Evolutionary conservation across 2,888 invertebrate species (phyloP).

Genomic region (Dinocampus coccinellae): DNA sequence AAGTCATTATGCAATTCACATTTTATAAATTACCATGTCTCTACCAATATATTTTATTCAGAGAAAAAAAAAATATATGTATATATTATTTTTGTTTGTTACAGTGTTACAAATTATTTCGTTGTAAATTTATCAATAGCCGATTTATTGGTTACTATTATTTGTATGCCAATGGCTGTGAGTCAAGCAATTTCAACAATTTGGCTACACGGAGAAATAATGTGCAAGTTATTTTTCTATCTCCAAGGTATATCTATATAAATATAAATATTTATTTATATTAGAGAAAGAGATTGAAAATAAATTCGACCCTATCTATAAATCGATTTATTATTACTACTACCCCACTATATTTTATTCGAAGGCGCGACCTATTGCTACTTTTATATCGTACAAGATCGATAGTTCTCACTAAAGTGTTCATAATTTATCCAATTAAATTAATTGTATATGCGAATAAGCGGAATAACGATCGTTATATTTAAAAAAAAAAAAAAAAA

Average conservation of each 20-base stretch:
- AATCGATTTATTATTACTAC: not conserved
- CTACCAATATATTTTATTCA: not conserved
- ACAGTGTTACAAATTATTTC: constrained; percentile 83
- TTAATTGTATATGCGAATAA: constrained; percentile 5
- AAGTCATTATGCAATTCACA: not conserved
- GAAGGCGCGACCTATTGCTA: not conserved
- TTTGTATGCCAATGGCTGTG: constrained; percentile 83
- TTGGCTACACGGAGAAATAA: constrained; percentile 80
- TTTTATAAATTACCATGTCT: not conserved
- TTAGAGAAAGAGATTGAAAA: not conserved
- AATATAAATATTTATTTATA: not conserved
- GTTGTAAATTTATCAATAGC: constrained; percentile 82
- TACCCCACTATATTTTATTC: not conserved
- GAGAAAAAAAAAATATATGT: not conserved
- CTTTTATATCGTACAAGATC: not conserved
- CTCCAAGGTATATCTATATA: constrained; percentile 75
- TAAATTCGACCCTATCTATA: not conserved
- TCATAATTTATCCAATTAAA: not conserved
- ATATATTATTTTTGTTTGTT: constrained; percentile 40
- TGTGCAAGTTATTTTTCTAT: constrained; percentile 82
- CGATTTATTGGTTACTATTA: constrained; percentile 79
- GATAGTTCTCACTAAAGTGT: not conserved
- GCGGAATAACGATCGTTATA: constrained; percentile 11
- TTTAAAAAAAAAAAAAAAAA: no score
- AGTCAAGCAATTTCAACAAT: constrained; percentile 78